Percentiles rank a stretch among this genome's conserved stretches.
These are phyloP conservation scores for Engystomops pustulosus DNA, from an alignment of 2,113 vertebrate species.

Conservation along the genomic window DNA sequence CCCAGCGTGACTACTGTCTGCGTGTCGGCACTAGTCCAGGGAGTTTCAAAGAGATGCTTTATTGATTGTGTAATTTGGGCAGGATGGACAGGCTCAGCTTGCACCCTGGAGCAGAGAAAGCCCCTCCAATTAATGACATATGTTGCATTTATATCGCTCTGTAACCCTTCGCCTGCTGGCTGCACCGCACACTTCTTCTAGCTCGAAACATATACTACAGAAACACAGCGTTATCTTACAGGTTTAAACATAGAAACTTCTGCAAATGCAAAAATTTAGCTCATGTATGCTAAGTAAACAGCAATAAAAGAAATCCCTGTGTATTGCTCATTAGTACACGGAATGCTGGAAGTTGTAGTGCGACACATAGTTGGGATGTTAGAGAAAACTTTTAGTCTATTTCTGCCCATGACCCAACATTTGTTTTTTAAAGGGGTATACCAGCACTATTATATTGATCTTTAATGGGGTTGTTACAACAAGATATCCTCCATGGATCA, in stretches of 20 bases:
- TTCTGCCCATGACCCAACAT: no score
- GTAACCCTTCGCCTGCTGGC: slow-evolving; percentile 43
- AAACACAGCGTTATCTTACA: not conserved
- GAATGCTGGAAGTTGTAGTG: not conserved
- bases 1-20: slow-evolving; percentile 76
- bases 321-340: not conserved
- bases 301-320: no score
- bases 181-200: not conserved
- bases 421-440: no score
- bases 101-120: slow-evolving; percentile 81
- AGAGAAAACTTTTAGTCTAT: no score
- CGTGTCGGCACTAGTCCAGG: slow-evolving; percentile 81
- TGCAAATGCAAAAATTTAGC: not conserved
- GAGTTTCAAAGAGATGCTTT: slow-evolving; percentile 88
- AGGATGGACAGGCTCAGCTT: slow-evolving; percentile 78
- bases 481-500: no score
- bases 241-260: not conserved
- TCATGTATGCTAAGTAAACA: not conserved
- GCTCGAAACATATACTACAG: not conserved
- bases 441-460: no score
- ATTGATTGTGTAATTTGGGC: slow-evolving; percentile 81
- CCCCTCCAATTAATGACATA: slow-evolving; percentile 80
- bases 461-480: no score
- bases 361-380: not conserved
- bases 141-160: slow-evolving; percentile 67